Evolutionary conservation across 1,140 invertebrate species (phyloP), one percentile per base, ranked within the genome.

Genomic region (Pentalonia nigronervosa): DNA sequence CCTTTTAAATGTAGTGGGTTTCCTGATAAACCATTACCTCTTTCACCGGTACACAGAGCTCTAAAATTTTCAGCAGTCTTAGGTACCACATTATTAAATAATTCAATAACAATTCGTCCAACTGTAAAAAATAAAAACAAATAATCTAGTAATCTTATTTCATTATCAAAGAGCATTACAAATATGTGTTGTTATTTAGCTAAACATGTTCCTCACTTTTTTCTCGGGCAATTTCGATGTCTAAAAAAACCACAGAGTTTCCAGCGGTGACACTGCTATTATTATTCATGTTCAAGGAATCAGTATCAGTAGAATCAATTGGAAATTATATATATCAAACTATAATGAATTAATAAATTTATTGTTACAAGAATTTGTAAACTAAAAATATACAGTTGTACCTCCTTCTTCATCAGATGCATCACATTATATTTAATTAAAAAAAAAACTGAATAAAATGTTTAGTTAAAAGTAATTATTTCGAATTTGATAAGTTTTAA

Each of bases 31-130:
- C 97, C 97, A 86, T 96, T 95, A 30, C 98, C 98, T 94, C 96
- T 97, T 95, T 98, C 97, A 34, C 98, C 98, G 0, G 98, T 99
- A 95, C 98, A 99, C 6, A 99, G 95, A 8, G 97, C 97, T 94
- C 98, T 96, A 95, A 99, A 99, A 96, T 99, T 99, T 95, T 99
- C 98, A 87, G 97, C 97, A 91, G 99, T 99, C 95, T 96, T 97
- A 60, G 99, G 99, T 36, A 98, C 98, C 94, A 98, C 96, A 96
- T 99, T 97, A 94, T 97, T 97, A 94, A 97, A 97, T 84, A 99
- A 95, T 96, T 98, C 96, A 94, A 98, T 97, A 30, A 98, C 95
- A 76, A 99, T 96, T 94, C 98, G 96, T 25, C 98, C 98, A 95
- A 96, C 98, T 97, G 7, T 90, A 94, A 30, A 95, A 96, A 94